Evolutionary conservation across 1,140 invertebrate genomes (phyloP).

Genomic region (Popillia japonica): DNA sequence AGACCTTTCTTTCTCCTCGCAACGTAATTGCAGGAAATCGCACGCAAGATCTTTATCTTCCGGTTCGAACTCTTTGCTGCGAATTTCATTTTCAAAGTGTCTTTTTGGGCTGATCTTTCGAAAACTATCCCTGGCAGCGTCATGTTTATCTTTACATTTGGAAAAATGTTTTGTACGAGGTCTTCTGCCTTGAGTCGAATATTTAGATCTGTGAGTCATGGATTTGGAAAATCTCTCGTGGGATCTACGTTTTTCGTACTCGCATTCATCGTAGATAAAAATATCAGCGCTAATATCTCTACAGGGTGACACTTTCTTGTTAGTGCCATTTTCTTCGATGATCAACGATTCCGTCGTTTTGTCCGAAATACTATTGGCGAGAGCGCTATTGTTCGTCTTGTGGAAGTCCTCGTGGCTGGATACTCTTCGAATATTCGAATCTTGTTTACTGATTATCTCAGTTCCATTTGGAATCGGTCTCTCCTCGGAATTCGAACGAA

Average conservation of each 20-base stretch:
- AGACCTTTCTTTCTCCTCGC: conserved; percentile 56
- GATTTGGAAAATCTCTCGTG: conserved; percentile 68
- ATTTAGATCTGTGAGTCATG: conserved; percentile 61
- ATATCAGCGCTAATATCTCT: conserved; percentile 41
- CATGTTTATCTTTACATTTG: conserved; percentile 43
- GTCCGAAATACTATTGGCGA: conserved; percentile 51
- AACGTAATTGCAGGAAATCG: conserved; percentile 48
- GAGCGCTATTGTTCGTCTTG: conserved; percentile 62
- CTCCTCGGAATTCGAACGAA: conserved; percentile 79
- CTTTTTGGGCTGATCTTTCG: conserved; percentile 31
- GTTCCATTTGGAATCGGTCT: conserved; percentile 59
- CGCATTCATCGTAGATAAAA: conserved; percentile 52
- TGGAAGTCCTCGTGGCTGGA: conserved; percentile 74
- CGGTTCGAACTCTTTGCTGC: background rate
- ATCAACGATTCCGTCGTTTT: conserved; percentile 34
- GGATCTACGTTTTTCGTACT: conserved; percentile 60
- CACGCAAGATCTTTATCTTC: background rate
- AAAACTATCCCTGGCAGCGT: conserved; percentile 23
- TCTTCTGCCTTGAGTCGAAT: conserved; percentile 51
- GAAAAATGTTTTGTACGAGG: conserved; percentile 52
- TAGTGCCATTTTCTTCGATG: conserved; percentile 42
- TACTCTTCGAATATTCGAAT: conserved; percentile 66
- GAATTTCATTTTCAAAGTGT: conserved; percentile 33
- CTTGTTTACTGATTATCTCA: conserved; percentile 55
- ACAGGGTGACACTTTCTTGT: conserved; percentile 50